phyloP scores from a whole-genome alignment of 2,888 invertebrate species.

The Antheraea assamensis region DNA sequence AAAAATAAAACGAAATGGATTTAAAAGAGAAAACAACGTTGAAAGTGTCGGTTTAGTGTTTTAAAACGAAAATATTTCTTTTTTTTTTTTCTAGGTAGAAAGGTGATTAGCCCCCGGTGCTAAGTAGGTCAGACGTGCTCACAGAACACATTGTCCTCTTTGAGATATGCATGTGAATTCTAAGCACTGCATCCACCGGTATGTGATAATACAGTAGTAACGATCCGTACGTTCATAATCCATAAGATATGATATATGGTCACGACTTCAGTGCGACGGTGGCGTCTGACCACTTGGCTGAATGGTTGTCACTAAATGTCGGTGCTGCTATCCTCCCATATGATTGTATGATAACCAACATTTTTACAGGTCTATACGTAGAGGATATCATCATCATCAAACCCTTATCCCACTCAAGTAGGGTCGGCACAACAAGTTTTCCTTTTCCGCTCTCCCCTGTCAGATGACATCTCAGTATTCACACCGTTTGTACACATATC shows the following conservation, averaged over 20 bases:
- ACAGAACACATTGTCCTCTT: constrained; percentile 25
- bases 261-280: background rate
- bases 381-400: no score
- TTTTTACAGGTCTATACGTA: no score
- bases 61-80: constrained; percentile 12
- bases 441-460: no score
- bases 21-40: background rate
- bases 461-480: no score
- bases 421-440: no score
- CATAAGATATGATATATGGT: background rate
- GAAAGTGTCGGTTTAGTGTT: background rate
- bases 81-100: constrained; percentile 25
- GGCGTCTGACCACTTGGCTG: background rate
- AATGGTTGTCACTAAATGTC: background rate
- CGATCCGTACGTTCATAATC: background rate
- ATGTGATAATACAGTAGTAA: constrained; percentile 4
- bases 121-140: constrained; percentile 28
- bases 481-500: no score
- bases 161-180: constrained; percentile 6
- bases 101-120: constrained; percentile 21
- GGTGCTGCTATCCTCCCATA: no score
- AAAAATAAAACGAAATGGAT: background rate
- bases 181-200: background rate
- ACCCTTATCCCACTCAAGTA: no score
- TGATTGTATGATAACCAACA: no score